Conservation (phyloP, 64 coral and sea anemone genomes). For the Montipora efflorescens region DNA sequence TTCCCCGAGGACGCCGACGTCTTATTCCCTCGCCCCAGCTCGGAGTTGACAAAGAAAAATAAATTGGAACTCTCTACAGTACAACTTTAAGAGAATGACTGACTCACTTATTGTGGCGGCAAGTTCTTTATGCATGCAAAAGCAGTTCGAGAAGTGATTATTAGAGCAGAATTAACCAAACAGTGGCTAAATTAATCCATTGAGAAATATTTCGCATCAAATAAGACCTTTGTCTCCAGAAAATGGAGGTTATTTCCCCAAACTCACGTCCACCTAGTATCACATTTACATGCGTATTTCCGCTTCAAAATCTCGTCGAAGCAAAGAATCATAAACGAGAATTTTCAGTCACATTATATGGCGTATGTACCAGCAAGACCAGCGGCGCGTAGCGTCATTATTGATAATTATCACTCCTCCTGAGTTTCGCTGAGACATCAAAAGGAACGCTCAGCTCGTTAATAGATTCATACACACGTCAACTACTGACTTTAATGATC, state of each 20-base stretch:
- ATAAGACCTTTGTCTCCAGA: conserved; percentile 75
- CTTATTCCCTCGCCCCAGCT: no score
- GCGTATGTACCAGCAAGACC: not conserved
- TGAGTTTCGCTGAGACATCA: conserved; percentile 49
- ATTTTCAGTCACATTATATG: conserved; percentile 42
- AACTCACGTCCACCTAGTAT: conserved; percentile 28
- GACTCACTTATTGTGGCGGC: conserved; percentile 79
- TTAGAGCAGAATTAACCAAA: conserved; percentile 91
- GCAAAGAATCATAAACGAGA: not conserved
- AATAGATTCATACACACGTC: conserved; percentile 31
- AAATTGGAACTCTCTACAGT: conserved; percentile 9
- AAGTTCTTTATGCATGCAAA: conserved; percentile 85
- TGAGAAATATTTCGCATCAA: conserved; percentile 93
- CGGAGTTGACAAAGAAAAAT: not conserved
- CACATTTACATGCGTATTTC: not conserved
- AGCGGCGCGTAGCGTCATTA: conserved; percentile 50
- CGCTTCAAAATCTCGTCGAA: not conserved
- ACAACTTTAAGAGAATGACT: conserved; percentile 22
- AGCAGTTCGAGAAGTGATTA: conserved; percentile 83
- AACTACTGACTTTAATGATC: conserved; percentile 14
- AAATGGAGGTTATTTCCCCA: conserved; percentile 30
- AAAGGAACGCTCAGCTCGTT: conserved; percentile 33
- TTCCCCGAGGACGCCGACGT: no score
- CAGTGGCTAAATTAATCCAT: conserved; percentile 93
- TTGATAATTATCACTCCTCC: conserved; percentile 77